These are phyloP conservation scores for Pristiophorus japonicus DNA, from an alignment of 2,113 vertebrate species.

Conservation along the genomic window DNA sequence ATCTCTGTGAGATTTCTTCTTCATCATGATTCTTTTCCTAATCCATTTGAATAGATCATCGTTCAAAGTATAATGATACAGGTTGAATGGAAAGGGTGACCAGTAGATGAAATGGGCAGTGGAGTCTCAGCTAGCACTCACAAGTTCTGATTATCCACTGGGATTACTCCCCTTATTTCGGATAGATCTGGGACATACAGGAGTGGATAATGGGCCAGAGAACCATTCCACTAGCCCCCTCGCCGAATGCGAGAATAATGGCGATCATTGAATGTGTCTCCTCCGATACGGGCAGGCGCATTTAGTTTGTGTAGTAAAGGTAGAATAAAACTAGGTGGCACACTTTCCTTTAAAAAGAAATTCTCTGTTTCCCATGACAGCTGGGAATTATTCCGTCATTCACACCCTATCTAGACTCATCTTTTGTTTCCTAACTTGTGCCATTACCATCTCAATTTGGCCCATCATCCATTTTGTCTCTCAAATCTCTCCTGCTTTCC, in stretches of 20 bases:
- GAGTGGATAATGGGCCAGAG: neutral
- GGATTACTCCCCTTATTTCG: neutral
- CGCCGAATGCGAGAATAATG: neutral
- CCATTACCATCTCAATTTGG: too few species aligned
- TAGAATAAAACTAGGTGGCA: neutral
- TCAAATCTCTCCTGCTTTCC: too few species aligned
- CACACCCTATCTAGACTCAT: too few species aligned
- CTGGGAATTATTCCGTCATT: too few species aligned
- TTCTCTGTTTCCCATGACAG: too few species aligned
- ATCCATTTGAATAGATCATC: neutral
- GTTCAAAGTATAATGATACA: neutral
- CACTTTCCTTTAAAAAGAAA: too few species aligned
- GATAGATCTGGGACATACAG: neutral
- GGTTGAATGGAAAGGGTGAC: neutral
- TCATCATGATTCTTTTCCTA: neutral
- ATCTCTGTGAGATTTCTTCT: neutral
- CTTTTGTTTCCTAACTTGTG: too few species aligned
- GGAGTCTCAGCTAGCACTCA: neutral
- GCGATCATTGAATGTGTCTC: neutral
- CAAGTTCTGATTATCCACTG: neutral
- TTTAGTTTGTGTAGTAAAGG: neutral
- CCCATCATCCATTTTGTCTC: too few species aligned
- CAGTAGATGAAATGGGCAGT: neutral
- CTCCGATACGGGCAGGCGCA: neutral
- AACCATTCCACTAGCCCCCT: neutral